These are phyloP conservation scores for Manduca sexta DNA, from an alignment of 1,140 invertebrate species.

Conservation along the genomic window DNA sequence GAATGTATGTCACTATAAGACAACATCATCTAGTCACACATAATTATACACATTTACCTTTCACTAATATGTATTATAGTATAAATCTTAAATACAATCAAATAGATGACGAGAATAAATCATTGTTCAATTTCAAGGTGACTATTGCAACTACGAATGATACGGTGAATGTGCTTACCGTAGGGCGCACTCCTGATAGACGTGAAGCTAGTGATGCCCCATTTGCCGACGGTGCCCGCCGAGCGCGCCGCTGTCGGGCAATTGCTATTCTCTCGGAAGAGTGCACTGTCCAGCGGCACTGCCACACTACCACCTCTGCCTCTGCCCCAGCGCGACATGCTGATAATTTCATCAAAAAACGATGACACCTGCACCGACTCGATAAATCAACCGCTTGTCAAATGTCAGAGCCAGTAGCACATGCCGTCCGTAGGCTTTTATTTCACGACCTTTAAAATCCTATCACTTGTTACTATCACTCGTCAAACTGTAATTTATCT, in stretches of 20 bases:
- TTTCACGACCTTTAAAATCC: not conserved
- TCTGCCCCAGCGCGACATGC: slow-evolving; percentile 77
- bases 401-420: slow-evolving; percentile 58
- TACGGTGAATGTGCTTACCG: slow-evolving; percentile 67
- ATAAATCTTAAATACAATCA: not conserved
- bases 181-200: slow-evolving; percentile 87
- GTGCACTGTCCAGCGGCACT: slow-evolving; percentile 75
- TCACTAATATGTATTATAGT: slow-evolving; percentile 11
- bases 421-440: slow-evolving; percentile 27
- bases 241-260: slow-evolving; percentile 90
- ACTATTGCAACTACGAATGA: slow-evolving; percentile 10
- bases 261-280: slow-evolving; percentile 91
- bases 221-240: slow-evolving; percentile 91
- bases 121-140: slow-evolving; percentile 26
- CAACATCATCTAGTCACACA: not conserved
- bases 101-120: slow-evolving; percentile 2
- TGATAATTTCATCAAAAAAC: slow-evolving; percentile 69
- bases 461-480: slow-evolving; percentile 22
- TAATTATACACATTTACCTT: slow-evolving; percentile 15
- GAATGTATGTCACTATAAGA: not conserved
- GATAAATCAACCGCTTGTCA: slow-evolving; percentile 47
- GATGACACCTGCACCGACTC: slow-evolving; percentile 60
- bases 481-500: slow-evolving; percentile 31
- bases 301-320: slow-evolving; percentile 76
- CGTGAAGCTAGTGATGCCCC: slow-evolving; percentile 95